phyloP scores from a whole-genome alignment of 2,888 invertebrate species.

The Drosophila macrospina region DNA sequence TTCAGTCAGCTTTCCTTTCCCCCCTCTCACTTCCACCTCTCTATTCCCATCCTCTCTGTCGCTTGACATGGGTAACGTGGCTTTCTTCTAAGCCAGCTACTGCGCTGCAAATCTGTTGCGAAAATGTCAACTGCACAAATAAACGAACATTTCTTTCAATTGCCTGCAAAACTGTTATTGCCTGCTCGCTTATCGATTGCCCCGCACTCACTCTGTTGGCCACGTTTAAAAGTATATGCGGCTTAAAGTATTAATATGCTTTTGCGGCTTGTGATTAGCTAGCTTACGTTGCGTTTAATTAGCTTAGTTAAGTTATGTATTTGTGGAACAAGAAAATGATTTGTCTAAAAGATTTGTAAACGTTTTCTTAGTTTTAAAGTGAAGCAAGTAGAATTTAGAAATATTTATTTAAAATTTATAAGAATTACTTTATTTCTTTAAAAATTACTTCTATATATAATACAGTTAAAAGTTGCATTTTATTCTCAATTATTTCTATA shows the following conservation, averaged over 20 bases:
- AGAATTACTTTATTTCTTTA: no score
- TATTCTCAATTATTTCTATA: no score
- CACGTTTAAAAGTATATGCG: constrained; percentile 4
- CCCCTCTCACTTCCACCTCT: not conserved
- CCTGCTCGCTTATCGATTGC: constrained; percentile 31
- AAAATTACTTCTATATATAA: no score
- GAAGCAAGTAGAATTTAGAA: no score
- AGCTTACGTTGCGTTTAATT: not conserved
- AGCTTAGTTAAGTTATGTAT: not conserved
- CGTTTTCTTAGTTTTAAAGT: no score
- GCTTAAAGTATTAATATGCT: constrained; percentile 14
- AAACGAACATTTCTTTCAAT: constrained; percentile 47
- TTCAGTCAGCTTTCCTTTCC: constrained; percentile 53
- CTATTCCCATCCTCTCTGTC: no score
- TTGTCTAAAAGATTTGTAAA: not conserved
- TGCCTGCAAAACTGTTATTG: constrained; percentile 44
- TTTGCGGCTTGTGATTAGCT: not conserved
- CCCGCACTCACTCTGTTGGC: not conserved
- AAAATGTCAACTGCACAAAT: constrained; percentile 44
- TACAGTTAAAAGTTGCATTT: no score
- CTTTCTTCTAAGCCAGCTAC: constrained; percentile 40
- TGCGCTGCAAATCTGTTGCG: constrained; percentile 23
- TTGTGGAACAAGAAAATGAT: not conserved
- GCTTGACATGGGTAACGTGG: constrained; percentile 16
- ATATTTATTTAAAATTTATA: no score